Conservation (phyloP, 2,888 invertebrate genomes). For the Corbicula japonica region DNA sequence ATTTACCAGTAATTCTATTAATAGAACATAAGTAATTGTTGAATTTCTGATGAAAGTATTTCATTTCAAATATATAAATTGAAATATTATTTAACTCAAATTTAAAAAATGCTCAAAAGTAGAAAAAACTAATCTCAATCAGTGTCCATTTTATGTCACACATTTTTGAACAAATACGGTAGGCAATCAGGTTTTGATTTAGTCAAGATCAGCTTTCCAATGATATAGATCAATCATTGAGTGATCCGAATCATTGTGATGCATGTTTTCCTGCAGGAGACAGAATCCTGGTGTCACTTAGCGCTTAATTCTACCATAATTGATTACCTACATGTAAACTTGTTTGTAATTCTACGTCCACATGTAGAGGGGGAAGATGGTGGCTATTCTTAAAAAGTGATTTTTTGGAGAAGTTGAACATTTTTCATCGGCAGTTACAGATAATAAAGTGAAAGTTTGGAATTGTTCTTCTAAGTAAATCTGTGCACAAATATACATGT, state of each 20-base stretch:
- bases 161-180: not conserved
- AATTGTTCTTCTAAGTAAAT: too few species aligned
- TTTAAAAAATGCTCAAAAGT: not conserved
- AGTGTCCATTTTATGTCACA: not conserved
- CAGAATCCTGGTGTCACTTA: conserved; percentile 2
- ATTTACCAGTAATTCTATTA: not conserved
- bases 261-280: not conserved
- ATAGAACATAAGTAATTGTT: not conserved
- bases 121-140: not conserved
- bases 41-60: not conserved
- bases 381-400: conserved; percentile 5
- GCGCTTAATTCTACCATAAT: conserved; percentile 15
- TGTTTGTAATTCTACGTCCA: not conserved
- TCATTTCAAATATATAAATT: not conserved
- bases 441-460: too few species aligned
- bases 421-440: not conserved
- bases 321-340: conserved; percentile 18
- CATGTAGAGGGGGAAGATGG: not conserved
- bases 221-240: conserved; percentile 1
- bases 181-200: conserved; percentile 1
- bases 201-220: conserved; percentile 5
- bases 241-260: conserved; percentile 3
- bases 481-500: not conserved
- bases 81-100: not conserved
- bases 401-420: not conserved